Base-by-base conservation (phyloP, 2,797 vertebrate species). In the Muscicapa comitata region DNA sequence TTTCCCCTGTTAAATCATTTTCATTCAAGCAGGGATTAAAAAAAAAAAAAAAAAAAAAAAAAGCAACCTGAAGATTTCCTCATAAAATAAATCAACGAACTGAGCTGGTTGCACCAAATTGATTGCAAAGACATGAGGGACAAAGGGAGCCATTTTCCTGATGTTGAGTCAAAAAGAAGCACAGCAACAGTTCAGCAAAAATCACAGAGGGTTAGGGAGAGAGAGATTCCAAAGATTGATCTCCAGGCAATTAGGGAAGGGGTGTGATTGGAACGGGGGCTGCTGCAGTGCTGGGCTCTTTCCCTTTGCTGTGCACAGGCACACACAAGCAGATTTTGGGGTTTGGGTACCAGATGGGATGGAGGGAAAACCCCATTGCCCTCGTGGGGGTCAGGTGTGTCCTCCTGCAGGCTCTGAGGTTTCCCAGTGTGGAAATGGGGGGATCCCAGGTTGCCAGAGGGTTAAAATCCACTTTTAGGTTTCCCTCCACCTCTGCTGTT, bases 81-180 rank as follows among this genome's bases (percentile, higher is more conserved):
- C 19, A 6, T 17, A 15, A 62, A 83, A 78, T 87, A 75, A 91
- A 53, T 67, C 48, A 87, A 50, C 28, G 14, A 61, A 23, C 37
- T 10, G 75, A 72, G 85, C 42, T 19, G 50, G 76, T 81, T 93
- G 77, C 45, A 58, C 74, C 66, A 51, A 90, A 83, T 75, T 93
- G 80, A 89, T 86, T 90, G 71, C 85, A 76, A 68, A 96, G 77
- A 71, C 67, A 2, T 35, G 37, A 84, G 84, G 86, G 75, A 91
- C 81, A 88, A 90, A 94, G 73, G 85, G 90, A 95, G 48, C 59
- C 89, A 47, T 95, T 92, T 91, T 87, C 79, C 93, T 83, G 86
- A 90, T 45, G 62, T 51, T 13, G 61, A 95, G 86, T 78, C 72
- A 61, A 80, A 63, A 91, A 79, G 68, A 72, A 85, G 57, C 74